phyloP scores from a whole-genome alignment of 2,113 vertebrate genomes.

The Menura novaehollandiae region DNA sequence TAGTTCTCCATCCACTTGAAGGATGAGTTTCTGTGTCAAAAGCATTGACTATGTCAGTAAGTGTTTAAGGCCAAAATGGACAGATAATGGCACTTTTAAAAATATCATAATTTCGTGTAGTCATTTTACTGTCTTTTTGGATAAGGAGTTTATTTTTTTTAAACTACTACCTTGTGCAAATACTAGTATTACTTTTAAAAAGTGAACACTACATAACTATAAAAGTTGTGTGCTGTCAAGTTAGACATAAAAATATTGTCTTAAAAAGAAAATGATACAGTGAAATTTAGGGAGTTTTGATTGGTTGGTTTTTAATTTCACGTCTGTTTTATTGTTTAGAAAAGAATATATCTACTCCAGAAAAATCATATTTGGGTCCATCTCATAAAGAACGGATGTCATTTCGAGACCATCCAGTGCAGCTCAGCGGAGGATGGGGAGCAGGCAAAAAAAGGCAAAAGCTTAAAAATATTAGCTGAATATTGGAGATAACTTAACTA shows the following conservation, averaged over 20 bases:
- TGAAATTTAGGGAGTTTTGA: background rate
- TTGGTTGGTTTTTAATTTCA: constrained; percentile 19
- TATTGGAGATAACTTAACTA: background rate
- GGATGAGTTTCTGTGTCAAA: background rate
- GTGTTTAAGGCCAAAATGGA: background rate
- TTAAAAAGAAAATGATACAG: background rate
- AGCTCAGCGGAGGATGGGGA: constrained; percentile 89
- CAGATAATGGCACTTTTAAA: background rate
- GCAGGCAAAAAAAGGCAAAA: constrained; percentile 83
- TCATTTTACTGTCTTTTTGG: background rate
- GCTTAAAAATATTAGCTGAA: constrained; percentile 47
- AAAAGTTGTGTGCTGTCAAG: background rate
- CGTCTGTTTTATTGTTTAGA: constrained; percentile 67
- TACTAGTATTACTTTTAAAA: background rate
- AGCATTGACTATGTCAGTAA: background rate
- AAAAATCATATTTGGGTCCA: constrained; percentile 62
- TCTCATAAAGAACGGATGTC: constrained; percentile 82
- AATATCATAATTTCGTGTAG: background rate
- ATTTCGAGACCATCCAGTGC: constrained; percentile 82
- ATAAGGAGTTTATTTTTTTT: background rate
- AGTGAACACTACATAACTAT: background rate
- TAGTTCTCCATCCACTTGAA: background rate
- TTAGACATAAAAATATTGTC: background rate
- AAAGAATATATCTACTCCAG: constrained; percentile 68
- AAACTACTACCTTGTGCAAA: background rate